Percentiles rank a stretch among this genome's conserved stretches.
These are phyloP conservation scores for Pangasius krempfi DNA, from an alignment of 2,797 vertebrate genomes.

Conservation along the genomic window DNA sequence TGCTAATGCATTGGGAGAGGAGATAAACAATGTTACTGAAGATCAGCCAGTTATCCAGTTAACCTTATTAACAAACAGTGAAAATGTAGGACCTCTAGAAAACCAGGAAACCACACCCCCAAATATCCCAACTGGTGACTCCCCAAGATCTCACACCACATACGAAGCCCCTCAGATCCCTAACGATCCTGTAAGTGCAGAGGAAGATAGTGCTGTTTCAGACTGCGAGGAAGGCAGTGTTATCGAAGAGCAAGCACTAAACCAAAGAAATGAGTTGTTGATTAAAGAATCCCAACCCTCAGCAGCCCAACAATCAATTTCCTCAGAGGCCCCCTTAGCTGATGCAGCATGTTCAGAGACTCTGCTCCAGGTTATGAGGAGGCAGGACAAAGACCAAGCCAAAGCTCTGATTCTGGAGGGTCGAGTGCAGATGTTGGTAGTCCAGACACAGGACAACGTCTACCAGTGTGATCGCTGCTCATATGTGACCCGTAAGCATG, in stretches of 20 bases:
- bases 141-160: neutral
- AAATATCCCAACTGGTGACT: conserved; percentile 13
- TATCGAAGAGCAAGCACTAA: conserved; percentile 41
- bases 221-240: conserved; percentile 60
- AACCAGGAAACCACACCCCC: conserved; percentile 45
- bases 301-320: neutral
- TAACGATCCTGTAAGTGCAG: conserved; percentile 53
- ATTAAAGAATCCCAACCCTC: conserved; percentile 17
- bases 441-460: conserved; percentile 75
- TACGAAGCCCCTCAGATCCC: conserved; percentile 43
- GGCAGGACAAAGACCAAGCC: conserved; percentile 88
- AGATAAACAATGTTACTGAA: conserved; percentile 29
- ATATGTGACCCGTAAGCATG: conserved; percentile 81
- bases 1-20: conserved; percentile 52
- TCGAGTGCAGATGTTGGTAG: conserved; percentile 89
- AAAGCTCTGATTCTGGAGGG: conserved; percentile 89
- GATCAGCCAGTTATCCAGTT: conserved; percentile 55
- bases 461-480: conserved; percentile 83
- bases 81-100: conserved; percentile 37
- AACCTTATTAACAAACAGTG: conserved; percentile 63
- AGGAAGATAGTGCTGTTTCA: conserved; percentile 46
- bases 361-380: conserved; percentile 81
- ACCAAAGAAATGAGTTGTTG: conserved; percentile 11
- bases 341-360: conserved; percentile 57
- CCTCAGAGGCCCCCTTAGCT: neutral